These are phyloP conservation scores for Chanos chanos DNA, from an alignment of 2,797 vertebrate species.

Conservation along the genomic window DNA sequence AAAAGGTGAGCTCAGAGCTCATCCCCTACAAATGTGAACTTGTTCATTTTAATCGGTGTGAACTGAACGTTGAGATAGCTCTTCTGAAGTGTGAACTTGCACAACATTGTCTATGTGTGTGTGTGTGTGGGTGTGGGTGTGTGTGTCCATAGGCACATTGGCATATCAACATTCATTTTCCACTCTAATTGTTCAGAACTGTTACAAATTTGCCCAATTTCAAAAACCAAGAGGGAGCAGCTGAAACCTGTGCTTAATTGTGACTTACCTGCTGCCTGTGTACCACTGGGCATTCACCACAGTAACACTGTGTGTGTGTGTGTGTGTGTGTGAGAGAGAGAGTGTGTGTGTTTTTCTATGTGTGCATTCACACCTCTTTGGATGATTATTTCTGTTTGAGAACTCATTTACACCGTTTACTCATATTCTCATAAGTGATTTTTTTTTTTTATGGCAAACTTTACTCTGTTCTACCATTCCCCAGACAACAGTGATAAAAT, in stretches of 20 bases:
- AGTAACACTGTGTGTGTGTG: slow-evolving; percentile 15
- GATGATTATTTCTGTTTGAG: too few species aligned
- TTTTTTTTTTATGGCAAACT: too few species aligned
- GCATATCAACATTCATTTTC: slow-evolving; percentile 48
- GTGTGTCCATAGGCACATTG: slow-evolving; percentile 13
- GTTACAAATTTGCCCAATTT: slow-evolving; percentile 61
- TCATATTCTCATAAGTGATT: too few species aligned
- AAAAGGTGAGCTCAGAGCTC: too few species aligned
- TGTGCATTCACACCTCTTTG: slow-evolving; percentile 43
- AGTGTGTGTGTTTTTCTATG: background rate
- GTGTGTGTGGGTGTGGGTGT: slow-evolving; percentile 21
- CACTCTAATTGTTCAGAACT: slow-evolving; percentile 55
- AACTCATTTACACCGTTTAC: too few species aligned
- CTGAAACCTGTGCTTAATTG: slow-evolving; percentile 54
- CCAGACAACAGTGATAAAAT: too few species aligned
- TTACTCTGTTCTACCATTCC: too few species aligned
- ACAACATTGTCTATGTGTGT: slow-evolving; percentile 29
- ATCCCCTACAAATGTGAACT: too few species aligned
- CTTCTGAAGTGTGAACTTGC: too few species aligned
- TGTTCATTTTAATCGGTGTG: too few species aligned
- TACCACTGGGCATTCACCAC: slow-evolving; percentile 24
- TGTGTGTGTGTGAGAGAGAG: slow-evolving; percentile 36
- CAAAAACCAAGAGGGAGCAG: slow-evolving; percentile 50
- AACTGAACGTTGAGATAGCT: too few species aligned
- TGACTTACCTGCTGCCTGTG: slow-evolving; percentile 45